Evolutionary conservation across 1,140 invertebrate species (phyloP).

Genomic region (Macrotrachela quadricornifera): DNA sequence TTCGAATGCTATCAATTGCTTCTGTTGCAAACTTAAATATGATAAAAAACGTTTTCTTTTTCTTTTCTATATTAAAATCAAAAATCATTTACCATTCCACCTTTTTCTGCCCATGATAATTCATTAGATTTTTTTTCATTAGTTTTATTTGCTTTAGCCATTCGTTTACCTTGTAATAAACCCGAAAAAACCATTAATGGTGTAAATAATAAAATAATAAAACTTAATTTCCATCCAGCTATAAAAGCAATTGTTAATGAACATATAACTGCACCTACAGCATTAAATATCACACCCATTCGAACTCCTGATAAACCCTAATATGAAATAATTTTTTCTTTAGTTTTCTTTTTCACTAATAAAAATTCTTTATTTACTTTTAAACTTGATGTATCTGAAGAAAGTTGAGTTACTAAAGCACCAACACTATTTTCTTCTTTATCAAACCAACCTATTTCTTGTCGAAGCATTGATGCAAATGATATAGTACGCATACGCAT

Average conservation of each 20-base stretch:
- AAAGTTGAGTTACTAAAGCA: slow-evolving; percentile 49
- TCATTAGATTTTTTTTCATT: slow-evolving; percentile 59
- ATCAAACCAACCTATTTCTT: slow-evolving; percentile 62
- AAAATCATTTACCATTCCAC: neutral
- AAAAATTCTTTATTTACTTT: slow-evolving; percentile 24
- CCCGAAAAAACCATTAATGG: slow-evolving; percentile 51
- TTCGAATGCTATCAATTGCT: too few species aligned
- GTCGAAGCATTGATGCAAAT: slow-evolving; percentile 48
- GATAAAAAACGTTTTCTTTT: neutral
- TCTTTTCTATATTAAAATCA: neutral
- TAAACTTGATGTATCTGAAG: slow-evolving; percentile 43
- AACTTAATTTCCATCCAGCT: slow-evolving; percentile 56
- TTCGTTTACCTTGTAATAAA: slow-evolving; percentile 45
- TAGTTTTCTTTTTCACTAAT: slow-evolving; percentile 24
- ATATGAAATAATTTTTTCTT: too few species aligned
- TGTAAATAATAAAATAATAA: slow-evolving; percentile 51
- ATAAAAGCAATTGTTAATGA: slow-evolving; percentile 48
- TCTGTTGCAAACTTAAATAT: too few species aligned
- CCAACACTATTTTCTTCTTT: slow-evolving; percentile 48
- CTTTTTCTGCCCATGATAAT: slow-evolving; percentile 15
- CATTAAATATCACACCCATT: slow-evolving; percentile 53
- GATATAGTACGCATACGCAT: slow-evolving; percentile 40
- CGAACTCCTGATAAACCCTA: slow-evolving; percentile 61
- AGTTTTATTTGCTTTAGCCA: slow-evolving; percentile 37
- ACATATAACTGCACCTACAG: slow-evolving; percentile 45